Evolutionary conservation across 2,797 vertebrate genomes (phyloP).

Genomic region (Semotilus atromaculatus): DNA sequence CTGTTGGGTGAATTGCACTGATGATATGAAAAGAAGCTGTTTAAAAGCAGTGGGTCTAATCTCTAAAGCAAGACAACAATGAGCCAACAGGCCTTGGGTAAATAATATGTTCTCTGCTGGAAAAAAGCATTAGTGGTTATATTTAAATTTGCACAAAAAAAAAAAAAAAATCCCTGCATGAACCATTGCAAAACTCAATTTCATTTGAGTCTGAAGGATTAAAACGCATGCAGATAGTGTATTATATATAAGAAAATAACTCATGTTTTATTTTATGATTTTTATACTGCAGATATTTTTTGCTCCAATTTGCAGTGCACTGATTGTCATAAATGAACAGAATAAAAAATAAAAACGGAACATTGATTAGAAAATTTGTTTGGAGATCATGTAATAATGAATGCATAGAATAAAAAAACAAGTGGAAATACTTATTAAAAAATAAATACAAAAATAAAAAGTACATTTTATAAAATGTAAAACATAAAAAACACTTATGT

Average conservation of each 20-base stretch:
- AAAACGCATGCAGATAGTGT: not conserved
- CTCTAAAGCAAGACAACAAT: constrained; percentile 15
- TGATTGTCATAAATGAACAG: not conserved
- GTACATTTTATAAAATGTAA: too few species aligned
- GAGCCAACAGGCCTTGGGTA: constrained; percentile 29
- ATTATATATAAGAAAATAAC: not conserved
- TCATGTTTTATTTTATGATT: not conserved
- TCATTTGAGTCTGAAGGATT: not conserved
- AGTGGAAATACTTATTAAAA: not conserved
- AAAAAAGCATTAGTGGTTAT: constrained; percentile 6
- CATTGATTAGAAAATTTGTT: not conserved
- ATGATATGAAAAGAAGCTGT: constrained; percentile 25
- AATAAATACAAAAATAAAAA: not conserved
- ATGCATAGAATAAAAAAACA: not conserved
- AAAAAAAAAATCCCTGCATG: not conserved
- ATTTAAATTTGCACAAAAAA: not conserved
- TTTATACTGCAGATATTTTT: not conserved
- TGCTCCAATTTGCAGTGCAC: not conserved
- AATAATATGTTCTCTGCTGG: constrained; percentile 28
- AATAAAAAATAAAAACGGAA: not conserved
- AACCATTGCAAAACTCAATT: not conserved
- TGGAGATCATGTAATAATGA: not conserved
- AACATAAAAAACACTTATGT: too few species aligned
- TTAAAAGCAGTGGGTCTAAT: constrained; percentile 30
- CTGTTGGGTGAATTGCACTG: constrained; percentile 29